These are phyloP conservation scores for Polymixis flavicincta DNA, from an alignment of 2,888 invertebrate species.

Conservation along the genomic window DNA sequence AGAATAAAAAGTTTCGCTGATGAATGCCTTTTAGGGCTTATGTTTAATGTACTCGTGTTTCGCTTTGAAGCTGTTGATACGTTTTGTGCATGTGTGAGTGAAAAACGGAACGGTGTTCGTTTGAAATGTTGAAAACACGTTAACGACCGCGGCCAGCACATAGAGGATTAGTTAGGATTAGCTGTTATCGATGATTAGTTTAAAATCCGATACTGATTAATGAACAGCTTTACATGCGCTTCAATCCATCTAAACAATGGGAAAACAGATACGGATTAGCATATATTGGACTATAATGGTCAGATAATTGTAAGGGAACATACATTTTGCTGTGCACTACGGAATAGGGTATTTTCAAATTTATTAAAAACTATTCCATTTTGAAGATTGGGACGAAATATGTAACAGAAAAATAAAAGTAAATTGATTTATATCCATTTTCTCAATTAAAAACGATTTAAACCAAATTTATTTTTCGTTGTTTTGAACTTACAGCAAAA, in stretches of 20 bases:
- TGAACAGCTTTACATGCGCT: slow-evolving; percentile 43
- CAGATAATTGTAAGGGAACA: background rate
- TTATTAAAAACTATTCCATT: too few relatives aligned
- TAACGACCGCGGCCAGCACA: slow-evolving; percentile 33
- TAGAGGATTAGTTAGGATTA: slow-evolving; percentile 48
- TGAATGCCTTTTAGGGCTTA: slow-evolving; percentile 67
- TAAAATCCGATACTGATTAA: slow-evolving; percentile 48
- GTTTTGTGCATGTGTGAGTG: slow-evolving; percentile 32
- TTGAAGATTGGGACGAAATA: too few relatives aligned
- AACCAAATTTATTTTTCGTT: too few relatives aligned
- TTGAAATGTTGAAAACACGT: slow-evolving; percentile 19
- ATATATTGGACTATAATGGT: background rate
- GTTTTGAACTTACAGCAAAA: too few relatives aligned
- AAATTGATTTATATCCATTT: too few relatives aligned
- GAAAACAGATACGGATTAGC: slow-evolving; percentile 22
- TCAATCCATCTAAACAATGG: slow-evolving; percentile 18
- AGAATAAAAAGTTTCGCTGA: slow-evolving; percentile 69
- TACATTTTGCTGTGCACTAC: background rate
- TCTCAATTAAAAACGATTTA: too few relatives aligned
- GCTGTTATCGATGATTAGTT: slow-evolving; percentile 47
- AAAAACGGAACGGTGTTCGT: slow-evolving; percentile 9
- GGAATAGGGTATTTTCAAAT: too few relatives aligned
- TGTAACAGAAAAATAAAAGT: too few relatives aligned
- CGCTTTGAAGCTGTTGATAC: slow-evolving; percentile 46
- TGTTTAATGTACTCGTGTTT: slow-evolving; percentile 45